These are phyloP conservation scores for Xestia c-nigrum DNA, from an alignment of 2,888 invertebrate species.

Conservation along the genomic window DNA sequence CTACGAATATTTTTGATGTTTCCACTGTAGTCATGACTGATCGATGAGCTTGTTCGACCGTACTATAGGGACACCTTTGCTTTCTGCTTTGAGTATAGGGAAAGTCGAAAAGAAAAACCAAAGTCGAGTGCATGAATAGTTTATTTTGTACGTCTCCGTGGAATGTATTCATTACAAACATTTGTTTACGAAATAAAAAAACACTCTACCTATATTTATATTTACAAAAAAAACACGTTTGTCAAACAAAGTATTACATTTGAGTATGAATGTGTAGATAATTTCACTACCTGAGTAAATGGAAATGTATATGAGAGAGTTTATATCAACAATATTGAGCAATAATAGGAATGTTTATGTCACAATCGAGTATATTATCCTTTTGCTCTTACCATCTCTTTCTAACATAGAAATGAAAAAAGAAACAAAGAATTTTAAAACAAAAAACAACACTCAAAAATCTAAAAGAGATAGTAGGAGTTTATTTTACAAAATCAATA, in stretches of 20 bases:
- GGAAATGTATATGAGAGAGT: slow-evolving; percentile 67
- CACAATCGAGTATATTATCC: slow-evolving; percentile 61
- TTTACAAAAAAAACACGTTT: slow-evolving; percentile 76
- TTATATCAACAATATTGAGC: slow-evolving; percentile 73
- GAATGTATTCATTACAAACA: slow-evolving; percentile 84
- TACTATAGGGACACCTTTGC: no score
- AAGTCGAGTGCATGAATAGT: slow-evolving; percentile 87
- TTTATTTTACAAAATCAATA: slow-evolving; percentile 52
- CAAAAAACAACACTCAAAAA: slow-evolving; percentile 26
- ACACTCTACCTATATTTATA: slow-evolving; percentile 78
- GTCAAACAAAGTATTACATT: slow-evolving; percentile 73
- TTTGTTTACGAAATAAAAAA: slow-evolving; percentile 78
- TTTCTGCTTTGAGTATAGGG: not conserved
- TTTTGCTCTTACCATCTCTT: slow-evolving; percentile 58
- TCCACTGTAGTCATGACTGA: no score
- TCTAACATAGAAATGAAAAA: slow-evolving; percentile 48
- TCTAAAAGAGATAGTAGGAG: slow-evolving; percentile 59
- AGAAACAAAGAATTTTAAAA: slow-evolving; percentile 39
- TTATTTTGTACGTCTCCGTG: slow-evolving; percentile 88
- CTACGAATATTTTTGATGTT: no score
- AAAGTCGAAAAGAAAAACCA: slow-evolving; percentile 70
- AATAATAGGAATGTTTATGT: slow-evolving; percentile 72
- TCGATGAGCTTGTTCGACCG: no score
- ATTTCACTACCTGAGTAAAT: slow-evolving; percentile 82
- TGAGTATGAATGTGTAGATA: slow-evolving; percentile 85